phyloP scores from a whole-genome alignment of 2,888 invertebrate species.

The Marasmarcha lunaedactyla region DNA sequence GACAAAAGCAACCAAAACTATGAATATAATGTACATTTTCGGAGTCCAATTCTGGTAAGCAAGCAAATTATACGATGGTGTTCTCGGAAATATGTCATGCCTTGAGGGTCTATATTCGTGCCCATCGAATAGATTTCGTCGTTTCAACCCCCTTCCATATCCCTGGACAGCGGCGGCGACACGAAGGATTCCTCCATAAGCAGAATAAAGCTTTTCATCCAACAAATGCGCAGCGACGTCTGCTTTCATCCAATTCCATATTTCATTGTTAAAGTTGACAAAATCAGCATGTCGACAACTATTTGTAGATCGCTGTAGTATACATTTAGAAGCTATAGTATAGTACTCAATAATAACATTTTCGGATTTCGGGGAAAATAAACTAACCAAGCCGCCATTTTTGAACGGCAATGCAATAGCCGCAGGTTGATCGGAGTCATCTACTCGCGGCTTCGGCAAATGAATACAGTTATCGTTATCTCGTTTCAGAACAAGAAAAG shows the following conservation, averaged over 20 bases:
- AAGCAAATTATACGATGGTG: not conserved
- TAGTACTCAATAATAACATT: conserved; percentile 50
- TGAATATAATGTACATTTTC: no score
- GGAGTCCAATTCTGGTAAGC: not conserved
- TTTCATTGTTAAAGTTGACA: conserved; percentile 47
- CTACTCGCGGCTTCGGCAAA: conserved; percentile 40
- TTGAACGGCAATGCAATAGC: conserved; percentile 48
- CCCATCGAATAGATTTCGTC: conserved; percentile 36
- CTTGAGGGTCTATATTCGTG: conserved; percentile 12
- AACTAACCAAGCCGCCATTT: conserved; percentile 35
- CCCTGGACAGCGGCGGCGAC: conserved; percentile 55
- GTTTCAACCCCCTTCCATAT: conserved; percentile 43
- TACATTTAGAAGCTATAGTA: conserved; percentile 44
- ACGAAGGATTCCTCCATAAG: conserved; percentile 48
- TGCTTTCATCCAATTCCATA: conserved; percentile 61
- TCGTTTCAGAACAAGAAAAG: conserved; percentile 33
- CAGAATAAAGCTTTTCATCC: conserved; percentile 48
- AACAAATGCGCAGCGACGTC: conserved; percentile 47
- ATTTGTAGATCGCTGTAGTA: conserved; percentile 39
- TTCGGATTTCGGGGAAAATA: conserved; percentile 36
- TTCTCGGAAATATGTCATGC: not conserved
- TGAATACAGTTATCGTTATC: conserved; percentile 46
- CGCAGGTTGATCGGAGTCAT: conserved; percentile 33
- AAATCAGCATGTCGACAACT: conserved; percentile 49
- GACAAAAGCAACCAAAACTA: no score